Base-by-base conservation (phyloP, 1,140 invertebrate species). In the Drosophila ambigua region DNA sequence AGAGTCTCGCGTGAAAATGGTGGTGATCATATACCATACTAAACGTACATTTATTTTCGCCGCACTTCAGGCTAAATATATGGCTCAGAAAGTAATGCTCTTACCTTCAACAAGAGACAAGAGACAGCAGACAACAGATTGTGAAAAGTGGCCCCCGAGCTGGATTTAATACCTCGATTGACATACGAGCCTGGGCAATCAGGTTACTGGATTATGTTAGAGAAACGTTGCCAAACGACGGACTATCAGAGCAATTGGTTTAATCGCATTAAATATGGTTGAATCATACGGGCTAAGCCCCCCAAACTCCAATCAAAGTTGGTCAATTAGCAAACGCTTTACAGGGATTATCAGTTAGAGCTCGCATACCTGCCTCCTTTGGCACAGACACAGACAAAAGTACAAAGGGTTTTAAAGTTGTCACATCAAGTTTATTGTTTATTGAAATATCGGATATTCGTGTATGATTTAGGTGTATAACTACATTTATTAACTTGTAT, bases 381-480 rank as follows among this genome's bases (percentile, higher is more conserved):
- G 8, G 31, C 2, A 9, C 31, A 31, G 31, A 3, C 6, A 31
- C 31, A 31, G 6, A 0, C 24, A 50, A 23, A 39, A 20, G 15
- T 28, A 28, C 28, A 55, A 55, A 20, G 23, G 5, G 13, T 2
- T 13, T 11, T 73, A 20, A 73, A 44, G 78, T 65, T 79, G 69
- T 79, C 74, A 85, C 83, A 85, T 87, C 57, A 82, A 85, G 45
- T 88, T 87, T 77, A 80, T 84, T 76, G 67, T 85, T 80, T 87
- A 87, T 78, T 87, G 73, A 76, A 85, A 75, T 88, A 75, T 81
- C 71, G 74, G 76, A 82, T 85, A 85, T 68, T 41, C 31, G 44
- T 83, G 26, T 44, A 52, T 63, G 28, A 62, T 71, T 64, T 60
- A 52, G 24, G 43, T 72, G 54, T 75, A 65, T 60, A 75, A 75